Conservation (phyloP, 2,113 vertebrate genomes). For the Phaethornis superciliosus region DNA sequence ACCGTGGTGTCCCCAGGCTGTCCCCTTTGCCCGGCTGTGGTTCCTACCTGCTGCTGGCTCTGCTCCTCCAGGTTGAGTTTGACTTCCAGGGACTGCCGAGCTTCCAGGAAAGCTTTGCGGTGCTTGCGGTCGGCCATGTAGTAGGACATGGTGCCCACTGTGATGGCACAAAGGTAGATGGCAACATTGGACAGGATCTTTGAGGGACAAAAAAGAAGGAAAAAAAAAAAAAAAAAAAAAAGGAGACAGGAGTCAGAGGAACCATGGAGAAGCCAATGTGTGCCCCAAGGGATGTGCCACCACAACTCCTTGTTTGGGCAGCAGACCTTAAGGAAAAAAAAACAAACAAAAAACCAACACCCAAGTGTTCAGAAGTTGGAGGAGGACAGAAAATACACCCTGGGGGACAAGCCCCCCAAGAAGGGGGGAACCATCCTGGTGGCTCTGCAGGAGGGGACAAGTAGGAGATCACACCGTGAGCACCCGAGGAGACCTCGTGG, state of each 20-base stretch:
- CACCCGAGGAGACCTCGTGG: not conserved
- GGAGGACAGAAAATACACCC: not conserved
- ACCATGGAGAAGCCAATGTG: rapidly evolving
- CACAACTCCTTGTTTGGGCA: not conserved
- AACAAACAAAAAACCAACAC: too few species aligned
- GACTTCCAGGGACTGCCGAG: slow-evolving; percentile 93
- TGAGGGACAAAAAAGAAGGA: not conserved
- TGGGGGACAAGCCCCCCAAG: not conserved
- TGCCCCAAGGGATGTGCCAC: not conserved
- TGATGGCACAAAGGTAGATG: slow-evolving; percentile 87
- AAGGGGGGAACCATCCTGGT: rapidly evolving
- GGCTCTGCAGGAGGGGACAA: not conserved
- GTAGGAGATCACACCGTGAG: not conserved
- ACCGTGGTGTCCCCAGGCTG: rapidly evolving
- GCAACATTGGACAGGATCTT: slow-evolving; percentile 89
- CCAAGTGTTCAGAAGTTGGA: not conserved
- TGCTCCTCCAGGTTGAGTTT: slow-evolving; percentile 95
- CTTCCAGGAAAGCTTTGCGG: slow-evolving; percentile 93
- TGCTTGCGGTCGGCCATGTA: slow-evolving; percentile 96
- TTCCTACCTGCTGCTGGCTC: slow-evolving; percentile 91
- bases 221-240: not conserved
- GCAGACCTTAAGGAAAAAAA: not conserved
- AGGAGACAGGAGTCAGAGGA: not conserved
- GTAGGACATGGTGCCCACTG: slow-evolving; percentile 89
- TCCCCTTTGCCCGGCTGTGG: not conserved